Conservation (phyloP, 2,113 vertebrate species). For the Solea senegalensis region DNA sequence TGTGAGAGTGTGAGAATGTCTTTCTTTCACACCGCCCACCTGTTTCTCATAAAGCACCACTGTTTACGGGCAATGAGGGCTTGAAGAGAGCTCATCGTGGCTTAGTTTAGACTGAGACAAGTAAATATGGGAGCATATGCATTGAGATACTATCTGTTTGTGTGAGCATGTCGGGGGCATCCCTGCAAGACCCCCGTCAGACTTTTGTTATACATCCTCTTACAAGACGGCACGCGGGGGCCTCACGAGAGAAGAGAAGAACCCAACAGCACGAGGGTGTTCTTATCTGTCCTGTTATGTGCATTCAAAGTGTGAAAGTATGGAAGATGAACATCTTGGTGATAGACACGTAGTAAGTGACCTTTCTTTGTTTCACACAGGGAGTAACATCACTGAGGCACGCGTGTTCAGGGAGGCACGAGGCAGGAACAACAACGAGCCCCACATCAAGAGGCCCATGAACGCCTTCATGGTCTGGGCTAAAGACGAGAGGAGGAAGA, state of each 20-base stretch:
- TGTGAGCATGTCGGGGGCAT: constrained; percentile 25
- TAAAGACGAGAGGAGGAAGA: constrained; percentile 97
- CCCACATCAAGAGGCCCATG: constrained; percentile 95
- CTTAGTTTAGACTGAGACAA: constrained; percentile 58
- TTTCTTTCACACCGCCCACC: constrained; percentile 51
- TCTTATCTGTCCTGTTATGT: neutral
- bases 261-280: constrained; percentile 12
- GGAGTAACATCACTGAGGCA: constrained; percentile 91
- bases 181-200: constrained; percentile 15
- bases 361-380: constrained; percentile 74
- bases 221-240: neutral
- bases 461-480: constrained; percentile 98
- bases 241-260: neutral
- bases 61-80: constrained; percentile 63
- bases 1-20: neutral
- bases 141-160: constrained; percentile 43
- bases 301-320: constrained; percentile 2
- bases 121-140: constrained; percentile 58
- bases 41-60: constrained; percentile 66
- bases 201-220: constrained; percentile 30
- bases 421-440: constrained; percentile 91
- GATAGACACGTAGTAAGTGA: neutral
- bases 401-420: constrained; percentile 95
- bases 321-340: neutral
- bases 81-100: constrained; percentile 43